Conservation (phyloP, 2,797 vertebrate species). For the Lacerta agilis region DNA sequence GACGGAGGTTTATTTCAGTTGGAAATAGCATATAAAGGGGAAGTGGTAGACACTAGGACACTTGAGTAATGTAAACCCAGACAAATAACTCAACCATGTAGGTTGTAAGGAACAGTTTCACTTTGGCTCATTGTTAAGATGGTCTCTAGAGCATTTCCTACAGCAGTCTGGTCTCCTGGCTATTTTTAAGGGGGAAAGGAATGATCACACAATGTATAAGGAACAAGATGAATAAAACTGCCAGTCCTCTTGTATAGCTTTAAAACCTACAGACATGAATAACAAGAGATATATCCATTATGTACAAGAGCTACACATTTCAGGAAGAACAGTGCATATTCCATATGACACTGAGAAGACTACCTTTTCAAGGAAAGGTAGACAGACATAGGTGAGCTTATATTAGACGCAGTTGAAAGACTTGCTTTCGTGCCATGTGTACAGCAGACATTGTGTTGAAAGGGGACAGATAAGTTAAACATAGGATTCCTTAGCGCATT, state of each 20-base stretch:
- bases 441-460: not conserved
- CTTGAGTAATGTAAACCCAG: conserved; percentile 2
- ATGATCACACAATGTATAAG: not conserved
- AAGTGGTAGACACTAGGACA: not conserved
- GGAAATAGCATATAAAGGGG: conserved; percentile 7
- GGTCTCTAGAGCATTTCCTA: not conserved
- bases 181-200: conserved; percentile 6
- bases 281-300: conserved; percentile 23
- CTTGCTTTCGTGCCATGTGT: conserved; percentile 56
- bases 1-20: conserved; percentile 5
- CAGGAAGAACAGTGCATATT: conserved; percentile 36
- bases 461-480: conserved; percentile 77
- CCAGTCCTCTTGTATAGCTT: conserved; percentile 39
- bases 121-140: conserved; percentile 17
- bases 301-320: conserved; percentile 36
- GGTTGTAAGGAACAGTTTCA: not conserved
- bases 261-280: not conserved
- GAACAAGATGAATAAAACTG: conserved; percentile 35
- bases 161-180: not conserved
- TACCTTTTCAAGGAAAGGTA: conserved; percentile 15
- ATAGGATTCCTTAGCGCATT: conserved; percentile 92
- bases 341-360: conserved; percentile 32
- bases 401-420: conserved; percentile 45
- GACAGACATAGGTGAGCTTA: conserved; percentile 65
- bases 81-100: conserved; percentile 18